These are phyloP conservation scores for Hydrozoanthus tunicans DNA, from an alignment of 64 coral and sea anemone species.

Conservation along the genomic window DNA sequence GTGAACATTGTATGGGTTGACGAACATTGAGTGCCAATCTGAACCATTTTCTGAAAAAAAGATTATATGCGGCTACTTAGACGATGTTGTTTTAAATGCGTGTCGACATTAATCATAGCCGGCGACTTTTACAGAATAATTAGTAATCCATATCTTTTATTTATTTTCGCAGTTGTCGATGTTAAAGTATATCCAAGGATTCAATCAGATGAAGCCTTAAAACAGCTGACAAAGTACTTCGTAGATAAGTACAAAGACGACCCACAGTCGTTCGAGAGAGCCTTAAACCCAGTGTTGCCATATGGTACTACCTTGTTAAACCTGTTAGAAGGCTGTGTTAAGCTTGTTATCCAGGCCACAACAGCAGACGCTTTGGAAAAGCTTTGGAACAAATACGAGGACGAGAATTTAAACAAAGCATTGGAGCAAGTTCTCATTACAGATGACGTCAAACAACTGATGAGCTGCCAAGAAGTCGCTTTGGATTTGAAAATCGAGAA, in stretches of 20 bases:
- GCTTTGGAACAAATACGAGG: constrained; percentile 47
- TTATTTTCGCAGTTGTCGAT: not conserved
- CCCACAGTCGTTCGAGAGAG: not conserved
- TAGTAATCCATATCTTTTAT: not conserved
- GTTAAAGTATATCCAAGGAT: not conserved
- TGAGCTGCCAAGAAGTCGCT: not conserved
- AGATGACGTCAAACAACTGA: constrained; percentile 42
- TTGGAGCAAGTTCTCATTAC: constrained; percentile 34
- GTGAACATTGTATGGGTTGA: too few relatives aligned
- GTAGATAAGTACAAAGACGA: not conserved
- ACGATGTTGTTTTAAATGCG: too few relatives aligned
- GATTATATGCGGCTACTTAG: too few relatives aligned
- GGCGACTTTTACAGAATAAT: too few relatives aligned
- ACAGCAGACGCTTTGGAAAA: constrained; percentile 20
- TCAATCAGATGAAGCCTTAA: not conserved
- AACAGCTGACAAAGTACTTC: not conserved
- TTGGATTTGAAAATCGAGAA: constrained; percentile 27
- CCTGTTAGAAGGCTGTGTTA: constrained; percentile 21
- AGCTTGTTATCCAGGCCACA: constrained; percentile 37
- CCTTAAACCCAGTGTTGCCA: not conserved
- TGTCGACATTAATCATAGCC: too few relatives aligned
- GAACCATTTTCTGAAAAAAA: too few relatives aligned
- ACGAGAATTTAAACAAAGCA: not conserved
- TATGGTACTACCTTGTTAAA: not conserved
- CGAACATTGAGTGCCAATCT: too few relatives aligned